phyloP scores from a whole-genome alignment of 37 sponge, comb jelly and placozoan genomes.

The Spongilla lacustris region DNA sequence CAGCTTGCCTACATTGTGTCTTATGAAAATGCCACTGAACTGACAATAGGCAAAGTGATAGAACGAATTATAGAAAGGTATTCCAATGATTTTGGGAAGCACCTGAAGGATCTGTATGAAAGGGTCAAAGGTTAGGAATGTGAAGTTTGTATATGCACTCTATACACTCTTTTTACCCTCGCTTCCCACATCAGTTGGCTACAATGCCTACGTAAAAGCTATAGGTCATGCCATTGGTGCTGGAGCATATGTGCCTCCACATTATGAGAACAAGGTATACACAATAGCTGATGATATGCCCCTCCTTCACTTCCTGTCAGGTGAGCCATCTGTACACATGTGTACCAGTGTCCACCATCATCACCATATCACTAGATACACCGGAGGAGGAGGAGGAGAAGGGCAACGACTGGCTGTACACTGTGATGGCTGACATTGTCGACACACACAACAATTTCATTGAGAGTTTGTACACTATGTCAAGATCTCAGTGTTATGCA shows the following conservation, averaged over 20 bases:
- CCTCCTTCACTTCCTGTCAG: conserved; percentile 74
- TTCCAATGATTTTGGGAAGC: conserved; percentile 14
- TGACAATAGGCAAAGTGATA: conserved; percentile 64
- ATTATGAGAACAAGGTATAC: conserved; percentile 65
- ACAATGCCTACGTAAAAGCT: conserved; percentile 27
- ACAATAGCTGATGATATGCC: conserved; percentile 74
- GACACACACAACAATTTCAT: conserved; percentile 49
- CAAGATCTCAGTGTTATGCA: conserved; percentile 1
- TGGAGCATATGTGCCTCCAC: conserved; percentile 74
- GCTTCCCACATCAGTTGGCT: not conserved
- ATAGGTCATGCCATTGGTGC: conserved; percentile 84
- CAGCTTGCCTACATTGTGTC: conserved; percentile 66
- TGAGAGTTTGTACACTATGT: conserved; percentile 32
- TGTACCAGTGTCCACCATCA: not conserved
- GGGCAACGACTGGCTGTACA: conserved; percentile 80
- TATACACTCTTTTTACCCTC: not conserved
- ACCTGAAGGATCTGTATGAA: conserved; percentile 60
- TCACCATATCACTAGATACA: not conserved
- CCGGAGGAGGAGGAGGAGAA: conserved; percentile 59
- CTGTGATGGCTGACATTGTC: conserved; percentile 66
- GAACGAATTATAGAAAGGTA: conserved; percentile 37
- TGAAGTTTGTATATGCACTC: not conserved
- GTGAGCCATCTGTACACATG: conserved; percentile 10
- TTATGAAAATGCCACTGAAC: conserved; percentile 49
- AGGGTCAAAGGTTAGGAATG: conserved; percentile 62